Conservation (phyloP, 2,797 vertebrate species). For the Podargus strigoides region DNA sequence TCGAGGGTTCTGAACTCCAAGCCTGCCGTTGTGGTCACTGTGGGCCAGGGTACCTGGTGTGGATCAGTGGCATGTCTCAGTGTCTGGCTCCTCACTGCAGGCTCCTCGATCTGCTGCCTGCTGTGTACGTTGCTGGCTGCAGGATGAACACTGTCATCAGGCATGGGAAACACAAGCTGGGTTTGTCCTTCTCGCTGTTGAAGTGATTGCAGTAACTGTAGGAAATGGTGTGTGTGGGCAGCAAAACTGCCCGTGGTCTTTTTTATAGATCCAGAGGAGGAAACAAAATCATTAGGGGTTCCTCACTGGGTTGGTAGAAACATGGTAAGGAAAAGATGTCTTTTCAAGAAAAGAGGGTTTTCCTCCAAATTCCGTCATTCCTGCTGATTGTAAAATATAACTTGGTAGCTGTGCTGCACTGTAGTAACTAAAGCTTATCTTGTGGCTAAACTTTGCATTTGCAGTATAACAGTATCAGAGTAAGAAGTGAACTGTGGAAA, state of each 20-base stretch:
- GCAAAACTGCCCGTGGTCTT: not conserved
- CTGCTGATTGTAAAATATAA: not conserved
- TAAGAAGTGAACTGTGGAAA: not conserved
- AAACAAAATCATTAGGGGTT: not conserved
- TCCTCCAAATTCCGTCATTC: not conserved
- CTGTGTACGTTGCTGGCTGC: rapidly evolving
- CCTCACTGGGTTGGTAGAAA: not conserved
- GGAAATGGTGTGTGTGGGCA: not conserved
- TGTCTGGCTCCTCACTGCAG: not conserved
- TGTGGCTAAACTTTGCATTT: not conserved
- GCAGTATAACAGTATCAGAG: not conserved
- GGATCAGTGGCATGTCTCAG: not conserved
- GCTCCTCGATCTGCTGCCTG: not conserved
- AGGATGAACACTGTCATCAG: not conserved
- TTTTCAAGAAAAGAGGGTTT: not conserved
- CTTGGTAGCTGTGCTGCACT: not conserved
- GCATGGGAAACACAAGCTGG: not conserved
- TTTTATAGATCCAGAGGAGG: not conserved
- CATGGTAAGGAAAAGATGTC: not conserved
- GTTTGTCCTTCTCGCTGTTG: not conserved
- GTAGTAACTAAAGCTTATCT: not conserved
- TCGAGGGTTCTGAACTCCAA: not conserved
- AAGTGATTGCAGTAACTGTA: not conserved
- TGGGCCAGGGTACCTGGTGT: rapidly evolving
- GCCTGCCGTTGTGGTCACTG: rapidly evolving